These are phyloP conservation scores for Paratilapia polleni DNA, from an alignment of 2,113 vertebrate species.

Conservation along the genomic window DNA sequence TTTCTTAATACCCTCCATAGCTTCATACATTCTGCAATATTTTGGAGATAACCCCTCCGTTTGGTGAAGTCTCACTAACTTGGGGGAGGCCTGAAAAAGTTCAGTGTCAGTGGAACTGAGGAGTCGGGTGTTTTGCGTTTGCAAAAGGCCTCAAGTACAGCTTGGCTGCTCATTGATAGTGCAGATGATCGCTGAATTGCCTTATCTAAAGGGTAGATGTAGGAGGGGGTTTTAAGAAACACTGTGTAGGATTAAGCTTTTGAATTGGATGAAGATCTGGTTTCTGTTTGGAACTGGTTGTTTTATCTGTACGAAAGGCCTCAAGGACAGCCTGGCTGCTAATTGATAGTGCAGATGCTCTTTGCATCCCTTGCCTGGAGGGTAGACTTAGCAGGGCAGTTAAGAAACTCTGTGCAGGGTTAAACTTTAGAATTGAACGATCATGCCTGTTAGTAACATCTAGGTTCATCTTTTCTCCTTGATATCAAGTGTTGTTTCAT, in stretches of 20 bases:
- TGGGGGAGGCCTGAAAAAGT: not conserved
- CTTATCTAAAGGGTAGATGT: not conserved
- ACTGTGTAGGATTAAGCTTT: not conserved
- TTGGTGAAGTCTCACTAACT: not conserved
- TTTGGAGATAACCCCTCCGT: not conserved
- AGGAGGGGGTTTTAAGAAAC: not conserved
- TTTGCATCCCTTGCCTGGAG: not conserved
- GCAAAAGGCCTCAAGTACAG: no score
- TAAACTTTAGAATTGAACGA: not conserved
- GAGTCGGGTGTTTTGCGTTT: not conserved
- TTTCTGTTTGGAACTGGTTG: not conserved
- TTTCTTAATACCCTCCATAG: not conserved
- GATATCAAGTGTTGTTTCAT: not conserved
- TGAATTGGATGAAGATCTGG: not conserved
- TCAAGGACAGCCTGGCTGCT: not conserved
- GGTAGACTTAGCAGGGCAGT: not conserved
- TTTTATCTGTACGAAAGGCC: not conserved
- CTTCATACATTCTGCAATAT: not conserved
- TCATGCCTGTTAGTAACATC: not conserved
- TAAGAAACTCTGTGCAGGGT: accelerated
- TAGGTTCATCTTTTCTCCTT: not conserved
- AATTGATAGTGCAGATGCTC: no score
- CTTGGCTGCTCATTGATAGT: not conserved
- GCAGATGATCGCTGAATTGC: not conserved
- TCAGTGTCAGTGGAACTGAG: not conserved